Evolutionary conservation across 2,113 vertebrate species (phyloP), one percentile per base, ranked within the genome.

Genomic region (Phrynosoma platyrhinos): DNA sequence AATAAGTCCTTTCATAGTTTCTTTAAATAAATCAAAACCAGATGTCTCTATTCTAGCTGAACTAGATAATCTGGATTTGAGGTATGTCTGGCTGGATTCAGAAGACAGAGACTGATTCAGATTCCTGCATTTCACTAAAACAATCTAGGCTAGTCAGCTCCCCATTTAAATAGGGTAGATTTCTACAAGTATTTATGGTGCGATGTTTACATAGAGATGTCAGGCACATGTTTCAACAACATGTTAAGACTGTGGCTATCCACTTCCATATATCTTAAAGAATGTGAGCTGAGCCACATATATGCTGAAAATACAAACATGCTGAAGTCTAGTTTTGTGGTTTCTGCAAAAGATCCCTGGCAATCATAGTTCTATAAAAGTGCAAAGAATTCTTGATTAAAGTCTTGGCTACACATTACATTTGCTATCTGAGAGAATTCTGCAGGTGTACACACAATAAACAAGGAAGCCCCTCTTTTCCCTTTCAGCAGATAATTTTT

Each of bases 51-150:
- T 78, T 69, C 62, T 47, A 68, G 62, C 75, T 36, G 42, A 55
- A 77, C 74, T 42, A 30, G 74, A 83, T 82, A 88, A 69, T 83
- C 74, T 88, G 62, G 23, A 83, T 69, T 40, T 83, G 14, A 77
- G 20, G 62, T 72, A 40, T 53, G 9, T 47, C 12, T 47, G 20
- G n/a, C 20, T 47, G 13, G 23, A 74, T 27, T 10, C 32, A 62
- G 32, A 81, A 74, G 27, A 55, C n/a, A 69, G 64, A 76, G 74
- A 52, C 8, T 64, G 79, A 47, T 68, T 58, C 25, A 83, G 21
- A 5, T 75, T 27, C 21, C 30, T 53, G 30, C 25, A 10, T 30
- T 16, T 55, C 74, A 64, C 30, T 77, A 42, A 40, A 88, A 78
- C 68, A 78, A 69, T 88, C 21, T 20, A 14, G 62, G 1, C 42